A percentile compares a stretch with the other conserved stretches of the same genome.
These are phyloP conservation scores for Semnornis frantzii DNA, from an alignment of 2,113 vertebrate genomes.

Conservation along the genomic window DNA sequence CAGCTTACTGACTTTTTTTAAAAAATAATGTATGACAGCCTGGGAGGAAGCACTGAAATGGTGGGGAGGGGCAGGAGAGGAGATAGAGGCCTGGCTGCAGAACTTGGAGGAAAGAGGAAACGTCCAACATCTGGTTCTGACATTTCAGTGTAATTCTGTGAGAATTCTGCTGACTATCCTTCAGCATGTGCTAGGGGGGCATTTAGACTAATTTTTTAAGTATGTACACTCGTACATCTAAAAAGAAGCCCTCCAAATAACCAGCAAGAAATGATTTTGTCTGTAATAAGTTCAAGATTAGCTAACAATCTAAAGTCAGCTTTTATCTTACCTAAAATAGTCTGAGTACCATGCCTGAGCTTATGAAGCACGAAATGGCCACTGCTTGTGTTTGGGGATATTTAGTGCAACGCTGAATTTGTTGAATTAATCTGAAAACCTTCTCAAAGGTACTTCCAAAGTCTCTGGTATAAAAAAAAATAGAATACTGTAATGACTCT, in stretches of 20 bases:
- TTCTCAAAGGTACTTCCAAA: background rate
- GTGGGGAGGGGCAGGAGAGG: background rate
- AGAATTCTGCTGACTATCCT: background rate
- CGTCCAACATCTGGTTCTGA: background rate
- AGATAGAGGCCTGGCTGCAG: background rate
- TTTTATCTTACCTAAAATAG: background rate
- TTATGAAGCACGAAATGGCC: background rate
- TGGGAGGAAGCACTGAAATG: background rate
- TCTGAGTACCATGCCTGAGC: background rate
- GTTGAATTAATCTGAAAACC: background rate
- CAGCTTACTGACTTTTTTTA: background rate
- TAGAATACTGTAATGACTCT: background rate
- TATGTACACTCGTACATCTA: rapidly evolving
- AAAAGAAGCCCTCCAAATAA: background rate
- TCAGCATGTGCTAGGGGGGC: background rate
- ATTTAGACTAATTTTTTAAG: background rate
- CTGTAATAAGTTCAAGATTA: background rate
- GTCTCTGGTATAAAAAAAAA: background rate
- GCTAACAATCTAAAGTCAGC: background rate
- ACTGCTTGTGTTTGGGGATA: background rate
- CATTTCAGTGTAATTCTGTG: rapidly evolving
- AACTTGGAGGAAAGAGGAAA: background rate
- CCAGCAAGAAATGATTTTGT: background rate
- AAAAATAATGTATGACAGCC: background rate
- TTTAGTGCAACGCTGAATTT: background rate